These are phyloP conservation scores for Drosophila fungiperda DNA, from an alignment of 2,888 invertebrate genomes.

Conservation along the genomic window DNA sequence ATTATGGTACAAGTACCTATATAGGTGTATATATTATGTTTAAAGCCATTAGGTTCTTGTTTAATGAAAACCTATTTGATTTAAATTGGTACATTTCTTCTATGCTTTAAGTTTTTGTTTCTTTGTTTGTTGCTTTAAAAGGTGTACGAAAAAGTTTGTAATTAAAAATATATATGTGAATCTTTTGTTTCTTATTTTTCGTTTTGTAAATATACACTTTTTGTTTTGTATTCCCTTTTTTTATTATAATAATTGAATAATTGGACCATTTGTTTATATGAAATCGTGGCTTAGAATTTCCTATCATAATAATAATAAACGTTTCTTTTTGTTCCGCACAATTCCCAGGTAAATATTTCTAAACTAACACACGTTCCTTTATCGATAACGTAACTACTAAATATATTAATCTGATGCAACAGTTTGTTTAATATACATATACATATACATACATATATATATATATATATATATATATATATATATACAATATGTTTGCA, in stretches of 20 bases:
- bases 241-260: slow-evolving; percentile 74
- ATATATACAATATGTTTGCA: slow-evolving; percentile 16
- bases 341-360: slow-evolving; percentile 70
- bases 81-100: slow-evolving; percentile 72
- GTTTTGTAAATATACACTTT: slow-evolving; percentile 57
- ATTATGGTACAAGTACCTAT: slow-evolving; percentile 30
- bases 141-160: slow-evolving; percentile 55
- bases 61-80: slow-evolving; percentile 67
- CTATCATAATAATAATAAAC: slow-evolving; percentile 52
- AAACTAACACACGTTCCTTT: slow-evolving; percentile 56
- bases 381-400: slow-evolving; percentile 47
- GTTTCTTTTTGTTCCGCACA: slow-evolving; percentile 67
- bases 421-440: slow-evolving; percentile 46
- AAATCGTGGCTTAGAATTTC: slow-evolving; percentile 64
- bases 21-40: slow-evolving; percentile 48
- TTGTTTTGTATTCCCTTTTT: slow-evolving; percentile 26
- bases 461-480: slow-evolving; percentile 14
- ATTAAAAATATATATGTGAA: slow-evolving; percentile 66
- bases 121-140: slow-evolving; percentile 58
- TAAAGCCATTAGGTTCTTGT: slow-evolving; percentile 75
- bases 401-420: slow-evolving; percentile 60
- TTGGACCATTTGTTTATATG: slow-evolving; percentile 78
- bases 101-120: slow-evolving; percentile 38
- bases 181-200: background rate
- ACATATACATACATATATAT: slow-evolving; percentile 15